These are phyloP conservation scores for Fukomys damarensis DNA, from an alignment of 2,113 vertebrate genomes.

Conservation along the genomic window DNA sequence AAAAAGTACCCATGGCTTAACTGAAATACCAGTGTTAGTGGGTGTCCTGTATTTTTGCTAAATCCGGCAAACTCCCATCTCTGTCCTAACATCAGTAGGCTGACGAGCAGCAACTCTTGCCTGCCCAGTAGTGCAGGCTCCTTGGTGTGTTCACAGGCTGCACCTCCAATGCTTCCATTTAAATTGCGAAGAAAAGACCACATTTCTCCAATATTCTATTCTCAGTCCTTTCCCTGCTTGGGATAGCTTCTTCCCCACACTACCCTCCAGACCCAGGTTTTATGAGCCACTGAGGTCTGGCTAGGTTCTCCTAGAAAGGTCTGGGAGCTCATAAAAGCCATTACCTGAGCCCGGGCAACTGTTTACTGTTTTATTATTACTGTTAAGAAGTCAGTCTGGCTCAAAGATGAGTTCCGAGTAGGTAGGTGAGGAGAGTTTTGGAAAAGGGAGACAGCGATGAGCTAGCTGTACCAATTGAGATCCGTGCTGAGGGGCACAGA, in stretches of 20 bases:
- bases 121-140: not conserved
- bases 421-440: not conserved
- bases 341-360: not conserved
- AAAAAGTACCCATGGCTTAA: not conserved
- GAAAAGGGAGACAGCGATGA: not conserved
- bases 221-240: not conserved
- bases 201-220: not conserved
- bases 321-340: not conserved
- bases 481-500: not conserved
- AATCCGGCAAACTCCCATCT: not conserved
- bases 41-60: not conserved
- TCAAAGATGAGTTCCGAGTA: not conserved
- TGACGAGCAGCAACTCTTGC: rapidly evolving
- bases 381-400: slow-evolving; percentile 21
- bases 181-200: not conserved
- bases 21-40: not conserved
- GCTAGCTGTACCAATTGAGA: not conserved
- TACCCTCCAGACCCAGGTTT: not conserved
- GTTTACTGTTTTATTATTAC: not conserved
- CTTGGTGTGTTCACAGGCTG: no score
- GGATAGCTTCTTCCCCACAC: not conserved
- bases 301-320: not conserved
- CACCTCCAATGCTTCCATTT: not conserved
- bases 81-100: not conserved
- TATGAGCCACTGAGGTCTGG: not conserved